Evolutionary conservation across 2,888 invertebrate genomes (phyloP), one percentile per base, ranked within the genome.

Genomic region (Salpingus planirostris): DNA sequence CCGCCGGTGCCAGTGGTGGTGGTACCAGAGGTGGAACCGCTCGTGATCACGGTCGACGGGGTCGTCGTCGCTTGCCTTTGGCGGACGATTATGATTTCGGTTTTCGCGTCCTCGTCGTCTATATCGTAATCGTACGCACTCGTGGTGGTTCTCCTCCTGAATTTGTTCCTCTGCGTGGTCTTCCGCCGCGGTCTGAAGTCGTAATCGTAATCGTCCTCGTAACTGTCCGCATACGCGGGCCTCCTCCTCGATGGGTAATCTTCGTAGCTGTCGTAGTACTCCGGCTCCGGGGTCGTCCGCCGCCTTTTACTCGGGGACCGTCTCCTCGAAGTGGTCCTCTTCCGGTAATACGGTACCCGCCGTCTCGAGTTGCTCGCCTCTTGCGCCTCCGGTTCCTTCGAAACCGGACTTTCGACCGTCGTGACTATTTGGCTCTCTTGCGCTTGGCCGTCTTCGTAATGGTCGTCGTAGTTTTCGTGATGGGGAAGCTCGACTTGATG

Each of bases 231-330:
- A 23, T 23, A 23, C 5, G 5, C 4, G 4, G 23, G 23, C 4
- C 10, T 5, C 11, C 5, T 23, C 10, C 10, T 13, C 27, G 2
- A 21, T 5, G 43, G 37, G 13, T 44, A 45, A 18, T 51, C 47
- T 36, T 54, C 52, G 27, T 54, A 52, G 31, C 45, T 48, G 15
- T 51, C 46, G 23, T 53, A 49, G 30, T 51, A 47, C 12, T 47
- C 45, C 7, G 18, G 18, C 18, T 41, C 24, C 25, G 24, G 43
- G 8, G 18, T 18, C 8, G 18, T 18, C 5, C 5, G 5, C 5
- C 18, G 18, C 8, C 18, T n/a, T n/a, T n/a, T n/a, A n/a, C n/a
- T n/a, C n/a, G n/a, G n/a, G n/a, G n/a, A n/a, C n/a, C n/a, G n/a
- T n/a, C n/a, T n/a, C n/a, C n/a, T n/a, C n/a, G n/a, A n/a, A n/a